Conservation (phyloP, 2,797 vertebrate genomes). For the Pempheris klunzingeri region DNA sequence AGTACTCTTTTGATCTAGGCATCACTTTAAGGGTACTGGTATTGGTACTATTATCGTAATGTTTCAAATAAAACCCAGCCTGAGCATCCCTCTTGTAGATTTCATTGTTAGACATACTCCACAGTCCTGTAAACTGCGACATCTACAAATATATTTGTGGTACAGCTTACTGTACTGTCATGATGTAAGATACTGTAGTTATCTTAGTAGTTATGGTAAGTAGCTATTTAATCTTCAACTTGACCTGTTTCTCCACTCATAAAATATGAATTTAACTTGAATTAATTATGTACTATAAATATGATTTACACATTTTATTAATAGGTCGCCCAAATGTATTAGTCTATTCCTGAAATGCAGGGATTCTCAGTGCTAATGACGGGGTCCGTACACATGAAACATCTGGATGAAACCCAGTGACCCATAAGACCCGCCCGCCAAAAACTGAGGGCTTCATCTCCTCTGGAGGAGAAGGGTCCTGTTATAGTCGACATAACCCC, state of each 20-base stretch:
- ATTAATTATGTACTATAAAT: no score
- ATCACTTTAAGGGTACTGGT: no score
- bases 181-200: no score
- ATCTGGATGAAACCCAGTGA: constrained; percentile 47
- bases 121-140: not conserved
- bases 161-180: not conserved
- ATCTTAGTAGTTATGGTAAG: no score
- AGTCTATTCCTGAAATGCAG: constrained; percentile 7
- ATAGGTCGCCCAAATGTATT: not conserved
- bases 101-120: not conserved
- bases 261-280: not conserved
- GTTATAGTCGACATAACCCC: constrained; percentile 50
- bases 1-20: no score
- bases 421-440: constrained; percentile 7
- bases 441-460: constrained; percentile 22
- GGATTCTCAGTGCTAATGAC: constrained; percentile 18
- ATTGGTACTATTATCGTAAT: no score
- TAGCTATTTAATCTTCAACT: no score
- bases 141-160: not conserved
- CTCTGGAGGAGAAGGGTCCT: constrained; percentile 44
- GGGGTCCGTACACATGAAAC: constrained; percentile 14
- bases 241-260: not conserved
- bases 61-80: no score
- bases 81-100: not conserved
- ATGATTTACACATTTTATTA: no score